Conservation (phyloP, 2,113 vertebrate species). For the Percopsis transmontana region DNA sequence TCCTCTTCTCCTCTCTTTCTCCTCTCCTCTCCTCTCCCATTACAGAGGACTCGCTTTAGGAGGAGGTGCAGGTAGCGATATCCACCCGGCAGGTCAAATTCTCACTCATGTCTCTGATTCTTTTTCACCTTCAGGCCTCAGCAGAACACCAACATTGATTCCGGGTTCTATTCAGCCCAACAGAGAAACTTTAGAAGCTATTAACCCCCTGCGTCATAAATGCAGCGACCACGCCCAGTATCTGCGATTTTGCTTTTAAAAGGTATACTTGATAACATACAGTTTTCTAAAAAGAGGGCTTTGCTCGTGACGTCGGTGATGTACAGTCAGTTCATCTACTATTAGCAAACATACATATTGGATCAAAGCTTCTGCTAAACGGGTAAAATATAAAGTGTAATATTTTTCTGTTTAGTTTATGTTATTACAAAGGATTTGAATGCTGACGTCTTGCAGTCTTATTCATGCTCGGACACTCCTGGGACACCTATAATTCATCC, state of each 20-base stretch:
- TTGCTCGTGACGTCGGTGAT: too few species aligned
- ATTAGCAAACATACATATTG: too few species aligned
- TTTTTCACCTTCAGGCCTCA: conserved; percentile 40
- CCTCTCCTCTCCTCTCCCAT: background rate
- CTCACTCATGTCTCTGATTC: conserved; percentile 26
- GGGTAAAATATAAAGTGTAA: too few species aligned
- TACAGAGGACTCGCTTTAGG: background rate
- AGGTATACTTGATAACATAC: background rate
- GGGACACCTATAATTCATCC: background rate
- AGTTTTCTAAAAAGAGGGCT: too few species aligned
- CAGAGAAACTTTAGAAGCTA: conserved; percentile 40
- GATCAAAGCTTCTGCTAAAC: too few species aligned
- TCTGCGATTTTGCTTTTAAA: background rate
- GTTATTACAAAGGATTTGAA: too few species aligned
- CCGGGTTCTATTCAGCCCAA: conserved; percentile 44
- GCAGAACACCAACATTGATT: conserved; percentile 43
- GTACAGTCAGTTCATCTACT: too few species aligned
- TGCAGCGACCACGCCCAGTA: background rate
- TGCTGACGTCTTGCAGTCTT: too few species aligned
- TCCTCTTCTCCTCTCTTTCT: background rate
- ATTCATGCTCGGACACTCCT: too few species aligned
- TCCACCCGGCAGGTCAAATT: conserved; percentile 13
- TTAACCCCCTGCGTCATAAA: conserved; percentile 5
- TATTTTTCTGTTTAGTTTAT: too few species aligned
- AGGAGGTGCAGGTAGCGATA: conserved; percentile 1